Evolutionary conservation across 2,797 vertebrate genomes (phyloP).

Genomic region (Syngnathus acus): DNA sequence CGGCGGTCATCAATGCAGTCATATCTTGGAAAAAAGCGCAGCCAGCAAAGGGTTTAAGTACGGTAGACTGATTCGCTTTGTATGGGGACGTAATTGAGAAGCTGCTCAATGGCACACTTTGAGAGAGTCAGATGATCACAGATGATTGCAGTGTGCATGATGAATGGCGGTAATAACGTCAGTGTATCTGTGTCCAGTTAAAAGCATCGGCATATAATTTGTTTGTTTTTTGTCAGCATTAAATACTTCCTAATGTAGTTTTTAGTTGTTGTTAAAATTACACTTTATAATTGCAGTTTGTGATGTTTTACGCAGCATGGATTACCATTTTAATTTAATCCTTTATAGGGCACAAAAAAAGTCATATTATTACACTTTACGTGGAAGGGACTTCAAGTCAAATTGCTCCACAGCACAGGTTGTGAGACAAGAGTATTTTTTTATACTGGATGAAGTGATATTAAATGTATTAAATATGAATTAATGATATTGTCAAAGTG

Average conservation of each 20-base stretch:
- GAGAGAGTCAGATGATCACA: slow-evolving; percentile 5
- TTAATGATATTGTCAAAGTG: no score
- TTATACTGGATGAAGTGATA: background rate
- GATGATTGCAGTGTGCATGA: slow-evolving; percentile 4
- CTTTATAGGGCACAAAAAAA: no score
- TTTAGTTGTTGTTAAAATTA: background rate
- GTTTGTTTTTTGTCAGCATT: background rate
- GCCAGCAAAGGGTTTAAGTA: background rate
- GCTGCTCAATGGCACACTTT: slow-evolving; percentile 18
- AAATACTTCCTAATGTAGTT: background rate
- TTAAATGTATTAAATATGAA: no score
- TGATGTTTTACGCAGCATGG: no score
- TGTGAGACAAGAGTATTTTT: background rate
- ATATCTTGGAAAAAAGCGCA: background rate
- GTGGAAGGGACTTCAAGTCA: background rate
- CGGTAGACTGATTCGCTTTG: slow-evolving; percentile 36
- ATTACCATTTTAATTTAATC: background rate
- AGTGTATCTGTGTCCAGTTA: background rate
- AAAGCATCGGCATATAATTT: background rate
- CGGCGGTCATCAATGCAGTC: slow-evolving; percentile 16
- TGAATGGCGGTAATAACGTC: slow-evolving; percentile 14
- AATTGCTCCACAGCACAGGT: background rate
- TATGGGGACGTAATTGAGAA: slow-evolving; percentile 31
- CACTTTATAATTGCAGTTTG: no score
- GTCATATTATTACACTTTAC: background rate